phyloP scores from a whole-genome alignment of 1,140 invertebrate genomes.

The honey bee (Apis mellifera) region Amel_HAv3.1 CM009944.2:1509001-1509500 shows the following conservation, averaged over 20 bases:
- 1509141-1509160: conserved; percentile 18
- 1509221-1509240: conserved; percentile 9
- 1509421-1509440: conserved; percentile 37
- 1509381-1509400: conserved; percentile 12
- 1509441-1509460: too few relatives aligned
- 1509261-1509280: conserved; percentile 41
- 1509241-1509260: conserved; percentile 33
- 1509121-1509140: conserved; percentile 2
- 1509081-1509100: conserved; percentile 37
- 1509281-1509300: conserved; percentile 47
- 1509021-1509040: conserved; percentile 81
- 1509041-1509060: conserved; percentile 78
- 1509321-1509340: conserved; percentile 17
- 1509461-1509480: conserved; percentile 31
- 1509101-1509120: conserved; percentile 13
- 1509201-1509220: conserved; percentile 10
- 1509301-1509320: conserved; percentile 26
- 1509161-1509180: conserved; percentile 44
- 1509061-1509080: conserved; percentile 51
- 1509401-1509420: conserved; percentile 33
- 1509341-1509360: conserved; percentile 33
- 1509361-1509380: not conserved
- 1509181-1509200: conserved; percentile 17
- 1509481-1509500: conserved; percentile 46
- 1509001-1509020: conserved; percentile 75